Base-by-base conservation (phyloP, 2,888 invertebrate genomes). In the Hydraecia micacea region DNA sequence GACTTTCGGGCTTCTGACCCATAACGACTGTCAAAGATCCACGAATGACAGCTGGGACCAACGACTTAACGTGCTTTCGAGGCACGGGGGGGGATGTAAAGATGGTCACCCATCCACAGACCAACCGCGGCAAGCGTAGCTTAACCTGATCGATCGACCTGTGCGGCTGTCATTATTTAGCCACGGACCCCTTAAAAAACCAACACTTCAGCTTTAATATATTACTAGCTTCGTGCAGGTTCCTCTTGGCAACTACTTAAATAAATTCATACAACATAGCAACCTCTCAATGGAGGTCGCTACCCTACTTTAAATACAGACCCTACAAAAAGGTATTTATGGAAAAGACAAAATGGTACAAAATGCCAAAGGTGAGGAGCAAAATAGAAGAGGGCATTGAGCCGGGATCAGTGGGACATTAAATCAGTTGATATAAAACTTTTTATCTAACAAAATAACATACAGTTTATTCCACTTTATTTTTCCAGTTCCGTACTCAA, bases 301-400 rank as follows among this genome's bases (percentile, higher is more conserved):
- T 36, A 79, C 66, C 66, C 67, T 79, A 68, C 74, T 80, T 75
- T 46, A 68, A 68, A 79, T 62, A 74, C 36, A 74, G 42, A 28
- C 77, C 71, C 55, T 25, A 60, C 15, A 63, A 21, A 28, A 32
- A 36, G 21, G 58, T 72, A 83, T 83, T 83, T 73, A 80, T 83
- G 70, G 55, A 55, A 72, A 49, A 75, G 28, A 75, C 71, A 73
- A 73, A 79, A 80, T 28, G 21, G 18, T 70, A 69, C 72, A 46
- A 73, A 82, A 83, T 73, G 73, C n/a, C 73, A 77, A 73, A 78
- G 86, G 84, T 82, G 55, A 75, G 36, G n/a, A 70, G 13, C 15
- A n/a, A 71, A 72, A 83, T 83, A 52, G 52, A 73, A 36, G 46
- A 52, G 77, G 67, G 15, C 79, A 60, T 76, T 76, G 83, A 78